Evolutionary conservation across 2,888 invertebrate genomes (phyloP).

Genomic region (Acleris sparsana): DNA sequence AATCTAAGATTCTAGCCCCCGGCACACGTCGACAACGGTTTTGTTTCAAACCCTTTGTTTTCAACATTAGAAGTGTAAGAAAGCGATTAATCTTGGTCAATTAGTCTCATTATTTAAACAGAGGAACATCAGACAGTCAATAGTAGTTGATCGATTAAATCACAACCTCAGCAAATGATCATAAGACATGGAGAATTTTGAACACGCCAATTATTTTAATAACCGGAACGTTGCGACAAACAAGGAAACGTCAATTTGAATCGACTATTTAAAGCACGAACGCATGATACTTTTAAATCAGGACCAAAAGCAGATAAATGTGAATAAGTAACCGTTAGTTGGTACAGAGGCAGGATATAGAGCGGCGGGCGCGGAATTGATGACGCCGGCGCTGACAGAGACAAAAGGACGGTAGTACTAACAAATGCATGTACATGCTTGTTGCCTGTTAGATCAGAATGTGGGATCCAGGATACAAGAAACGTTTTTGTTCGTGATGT

Average conservation of each 20-base stretch:
- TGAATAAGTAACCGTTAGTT: slow-evolving; percentile 34
- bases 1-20: slow-evolving; percentile 28
- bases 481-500: slow-evolving; percentile 4
- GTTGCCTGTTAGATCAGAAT: slow-evolving; percentile 29
- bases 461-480: slow-evolving; percentile 13
- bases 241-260: slow-evolving; percentile 20
- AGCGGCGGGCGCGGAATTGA: slow-evolving; percentile 41
- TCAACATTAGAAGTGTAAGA: background rate
- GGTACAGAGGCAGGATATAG: slow-evolving; percentile 40
- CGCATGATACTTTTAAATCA: slow-evolving; percentile 36
- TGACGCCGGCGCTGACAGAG: slow-evolving; percentile 46
- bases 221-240: slow-evolving; percentile 29
- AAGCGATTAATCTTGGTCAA: background rate
- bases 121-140: slow-evolving; percentile 7
- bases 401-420: slow-evolving; percentile 49
- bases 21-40: slow-evolving; percentile 17
- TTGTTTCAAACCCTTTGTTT: slow-evolving; percentile 9
- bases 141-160: slow-evolving; percentile 32
- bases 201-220: slow-evolving; percentile 33
- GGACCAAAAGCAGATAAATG: slow-evolving; percentile 36
- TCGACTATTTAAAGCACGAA: slow-evolving; percentile 35
- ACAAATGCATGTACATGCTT: slow-evolving; percentile 40
- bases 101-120: background rate
- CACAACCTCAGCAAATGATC: slow-evolving; percentile 13
- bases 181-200: slow-evolving; percentile 18